phyloP scores from a whole-genome alignment of 1,140 invertebrate species.

The Latrodectus geometricus region DNA sequence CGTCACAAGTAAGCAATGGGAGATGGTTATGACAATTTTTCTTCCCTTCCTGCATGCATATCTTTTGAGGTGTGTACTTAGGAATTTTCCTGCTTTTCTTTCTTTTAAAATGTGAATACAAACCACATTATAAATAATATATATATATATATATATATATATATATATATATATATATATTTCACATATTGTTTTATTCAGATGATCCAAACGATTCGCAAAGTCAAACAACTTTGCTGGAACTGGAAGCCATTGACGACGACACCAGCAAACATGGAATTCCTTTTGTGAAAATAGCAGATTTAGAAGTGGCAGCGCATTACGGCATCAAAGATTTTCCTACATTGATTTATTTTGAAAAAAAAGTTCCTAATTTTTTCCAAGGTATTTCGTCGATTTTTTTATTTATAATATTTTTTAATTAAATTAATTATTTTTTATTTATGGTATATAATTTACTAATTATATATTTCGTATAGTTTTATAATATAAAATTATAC shows the following conservation, averaged over 20 bases:
- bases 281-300: constrained; percentile 88
- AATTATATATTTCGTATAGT: too few species aligned
- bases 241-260: constrained; percentile 93
- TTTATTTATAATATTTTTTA: background rate
- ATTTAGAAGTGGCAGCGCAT: constrained; percentile 88
- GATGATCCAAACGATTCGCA: constrained; percentile 83
- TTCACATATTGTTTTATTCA: constrained; percentile 69
- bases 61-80: too few species aligned
- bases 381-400: constrained; percentile 74
- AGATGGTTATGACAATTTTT: too few species aligned
- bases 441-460: too few species aligned
- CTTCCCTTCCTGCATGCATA: too few species aligned
- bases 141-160: too few species aligned
- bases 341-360: constrained; percentile 91
- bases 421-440: too few species aligned
- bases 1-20: too few species aligned
- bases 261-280: constrained; percentile 89
- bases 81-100: too few species aligned
- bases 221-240: constrained; percentile 82
- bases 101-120: too few species aligned
- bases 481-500: background rate
- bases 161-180: too few species aligned
- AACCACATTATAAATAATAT: too few species aligned
- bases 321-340: constrained; percentile 85
- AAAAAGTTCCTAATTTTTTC: constrained; percentile 91